Conservation (phyloP, 2,888 invertebrate genomes). For the Cyrtodaria siliqua region DNA sequence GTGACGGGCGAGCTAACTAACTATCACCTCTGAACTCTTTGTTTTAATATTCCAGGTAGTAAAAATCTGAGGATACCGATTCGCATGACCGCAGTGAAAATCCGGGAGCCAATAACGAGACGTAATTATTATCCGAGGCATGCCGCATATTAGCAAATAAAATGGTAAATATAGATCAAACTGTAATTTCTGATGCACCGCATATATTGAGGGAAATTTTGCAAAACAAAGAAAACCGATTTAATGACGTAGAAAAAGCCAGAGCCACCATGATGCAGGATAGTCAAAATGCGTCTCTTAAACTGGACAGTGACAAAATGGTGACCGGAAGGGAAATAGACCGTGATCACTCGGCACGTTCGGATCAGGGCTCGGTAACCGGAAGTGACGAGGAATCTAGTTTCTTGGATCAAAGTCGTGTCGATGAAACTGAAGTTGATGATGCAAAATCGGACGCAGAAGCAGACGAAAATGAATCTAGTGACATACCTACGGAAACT, state of each 20-base stretch:
- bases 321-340: conserved; percentile 52
- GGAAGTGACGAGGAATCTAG: conserved; percentile 73
- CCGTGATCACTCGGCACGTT: conserved; percentile 64
- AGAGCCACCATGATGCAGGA: conserved; percentile 55
- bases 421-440: conserved; percentile 61
- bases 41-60: no score
- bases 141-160: conserved; percentile 15
- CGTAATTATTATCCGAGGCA: no score
- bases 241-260: conserved; percentile 84
- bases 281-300: conserved; percentile 23
- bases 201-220: conserved; percentile 95
- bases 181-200: conserved; percentile 74
- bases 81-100: no score
- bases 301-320: conserved; percentile 42
- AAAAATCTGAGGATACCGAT: no score
- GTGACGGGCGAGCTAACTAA: no score
- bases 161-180: conserved; percentile 65
- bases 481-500: conserved; percentile 58
- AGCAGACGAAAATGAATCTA: conserved; percentile 54
- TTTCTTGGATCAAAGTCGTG: conserved; percentile 53
- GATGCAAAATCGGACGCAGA: conserved; percentile 53
- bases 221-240: conserved; percentile 94
- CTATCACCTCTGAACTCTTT: no score
- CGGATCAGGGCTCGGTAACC: conserved; percentile 64
- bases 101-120: no score